Conservation (phyloP, 1,140 invertebrate genomes). For the Cyrtorhinus lividipennis region DNA sequence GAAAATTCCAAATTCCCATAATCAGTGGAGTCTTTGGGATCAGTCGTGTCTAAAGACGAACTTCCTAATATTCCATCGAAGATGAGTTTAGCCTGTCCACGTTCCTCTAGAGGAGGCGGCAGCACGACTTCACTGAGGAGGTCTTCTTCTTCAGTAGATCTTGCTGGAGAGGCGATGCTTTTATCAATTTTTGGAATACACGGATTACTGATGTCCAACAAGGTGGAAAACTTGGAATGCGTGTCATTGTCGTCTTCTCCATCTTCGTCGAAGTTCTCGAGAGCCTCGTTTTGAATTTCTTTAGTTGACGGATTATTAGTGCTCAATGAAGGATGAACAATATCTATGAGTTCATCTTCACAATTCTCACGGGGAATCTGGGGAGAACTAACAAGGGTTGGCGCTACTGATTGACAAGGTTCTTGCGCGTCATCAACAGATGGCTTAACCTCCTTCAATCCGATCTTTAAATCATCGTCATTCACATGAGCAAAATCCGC, state of each 20-base stretch:
- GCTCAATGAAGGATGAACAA: too few species aligned
- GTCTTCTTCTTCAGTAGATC: background rate
- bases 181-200: background rate
- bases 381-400: too few species aligned
- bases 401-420: too few species aligned
- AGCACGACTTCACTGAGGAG: background rate
- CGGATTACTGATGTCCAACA: background rate
- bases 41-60: too few species aligned
- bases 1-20: background rate
- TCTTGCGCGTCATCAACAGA: background rate
- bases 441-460: background rate
- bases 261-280: too few species aligned
- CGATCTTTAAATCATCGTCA: background rate
- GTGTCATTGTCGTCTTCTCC: background rate
- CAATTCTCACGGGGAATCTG: too few species aligned
- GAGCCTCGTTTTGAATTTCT: background rate
- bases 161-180: background rate
- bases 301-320: too few species aligned
- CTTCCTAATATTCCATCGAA: too few species aligned
- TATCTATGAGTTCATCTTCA: too few species aligned
- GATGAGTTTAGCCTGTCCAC: too few species aligned
- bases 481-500: background rate
- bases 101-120: background rate
- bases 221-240: background rate
- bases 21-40: background rate